phyloP scores from a whole-genome alignment of 2,888 invertebrate species.

The Sphinx pinastri region DNA sequence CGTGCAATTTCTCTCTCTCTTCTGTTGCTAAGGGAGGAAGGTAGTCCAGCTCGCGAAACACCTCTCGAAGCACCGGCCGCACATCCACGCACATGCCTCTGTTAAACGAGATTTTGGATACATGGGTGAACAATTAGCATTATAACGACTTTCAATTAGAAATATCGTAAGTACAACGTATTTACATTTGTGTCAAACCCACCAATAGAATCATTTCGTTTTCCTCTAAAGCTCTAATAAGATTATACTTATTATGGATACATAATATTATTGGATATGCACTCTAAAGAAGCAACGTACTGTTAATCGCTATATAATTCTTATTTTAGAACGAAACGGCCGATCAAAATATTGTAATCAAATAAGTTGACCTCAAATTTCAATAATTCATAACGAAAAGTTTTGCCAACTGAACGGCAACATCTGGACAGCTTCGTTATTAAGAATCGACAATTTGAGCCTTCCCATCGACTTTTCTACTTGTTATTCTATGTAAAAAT shows the following conservation, averaged over 20 bases:
- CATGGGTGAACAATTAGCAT: not conserved
- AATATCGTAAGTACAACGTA: too few relatives aligned
- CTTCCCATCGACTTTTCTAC: not conserved
- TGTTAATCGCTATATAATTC: too few relatives aligned
- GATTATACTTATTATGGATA: too few relatives aligned
- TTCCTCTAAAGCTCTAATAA: too few relatives aligned
- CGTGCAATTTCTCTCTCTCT: not conserved
- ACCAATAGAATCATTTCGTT: too few relatives aligned
- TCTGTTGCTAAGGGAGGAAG: slow-evolving; percentile 49
- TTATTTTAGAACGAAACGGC: too few relatives aligned
- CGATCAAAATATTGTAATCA: not conserved
- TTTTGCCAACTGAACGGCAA: not conserved
- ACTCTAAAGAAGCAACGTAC: too few relatives aligned
- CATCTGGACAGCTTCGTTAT: slow-evolving; percentile 5
- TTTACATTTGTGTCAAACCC: too few relatives aligned
- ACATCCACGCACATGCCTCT: slow-evolving; percentile 60
- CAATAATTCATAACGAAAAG: slow-evolving; percentile 9
- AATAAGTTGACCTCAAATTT: not conserved
- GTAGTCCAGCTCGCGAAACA: slow-evolving; percentile 57
- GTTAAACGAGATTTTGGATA: slow-evolving; percentile 22
- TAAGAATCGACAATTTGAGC: slow-evolving; percentile 5
- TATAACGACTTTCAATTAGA: too few relatives aligned
- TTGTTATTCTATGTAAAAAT: not conserved
- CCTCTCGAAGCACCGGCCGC: slow-evolving; percentile 57
- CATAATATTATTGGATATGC: too few relatives aligned